Conservation (phyloP, 2,888 invertebrate genomes). For the Arctia plantaginis region DNA sequence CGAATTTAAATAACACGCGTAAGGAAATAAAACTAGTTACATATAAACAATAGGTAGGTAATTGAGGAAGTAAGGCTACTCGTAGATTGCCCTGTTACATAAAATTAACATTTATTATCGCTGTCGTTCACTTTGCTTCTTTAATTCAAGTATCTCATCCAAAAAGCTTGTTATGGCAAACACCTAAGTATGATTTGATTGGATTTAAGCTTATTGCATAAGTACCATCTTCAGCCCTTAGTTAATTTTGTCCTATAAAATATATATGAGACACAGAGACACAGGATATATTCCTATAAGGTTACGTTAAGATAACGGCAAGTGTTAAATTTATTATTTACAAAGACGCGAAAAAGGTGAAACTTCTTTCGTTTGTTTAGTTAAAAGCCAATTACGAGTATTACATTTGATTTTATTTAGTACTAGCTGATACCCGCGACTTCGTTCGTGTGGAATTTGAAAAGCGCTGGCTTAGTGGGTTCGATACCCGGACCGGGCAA, state of each 20-base stretch:
- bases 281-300: no score
- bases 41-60: background rate
- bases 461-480: no score
- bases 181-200: background rate
- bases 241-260: no score
- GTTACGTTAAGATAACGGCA: no score
- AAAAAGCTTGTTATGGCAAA: background rate
- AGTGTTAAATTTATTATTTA: background rate
- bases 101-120: background rate
- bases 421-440: no score
- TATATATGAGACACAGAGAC: no score
- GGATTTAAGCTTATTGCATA: background rate
- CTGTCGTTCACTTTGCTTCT: background rate
- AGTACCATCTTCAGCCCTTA: no score
- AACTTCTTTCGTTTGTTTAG: no score
- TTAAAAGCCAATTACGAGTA: no score
- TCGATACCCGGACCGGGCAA: no score
- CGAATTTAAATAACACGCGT: background rate
- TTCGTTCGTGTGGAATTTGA: no score
- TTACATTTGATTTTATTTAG: no score
- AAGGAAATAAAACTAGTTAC: constrained; percentile 13
- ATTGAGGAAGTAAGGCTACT: background rate
- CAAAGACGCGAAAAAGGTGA: background rate
- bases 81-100: background rate
- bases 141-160: background rate